Percentiles rank a stretch among this genome's conserved stretches.
Conservation (phyloP, 2,888 invertebrate genomes). For the Leptinotarsa haldemani region DNA sequence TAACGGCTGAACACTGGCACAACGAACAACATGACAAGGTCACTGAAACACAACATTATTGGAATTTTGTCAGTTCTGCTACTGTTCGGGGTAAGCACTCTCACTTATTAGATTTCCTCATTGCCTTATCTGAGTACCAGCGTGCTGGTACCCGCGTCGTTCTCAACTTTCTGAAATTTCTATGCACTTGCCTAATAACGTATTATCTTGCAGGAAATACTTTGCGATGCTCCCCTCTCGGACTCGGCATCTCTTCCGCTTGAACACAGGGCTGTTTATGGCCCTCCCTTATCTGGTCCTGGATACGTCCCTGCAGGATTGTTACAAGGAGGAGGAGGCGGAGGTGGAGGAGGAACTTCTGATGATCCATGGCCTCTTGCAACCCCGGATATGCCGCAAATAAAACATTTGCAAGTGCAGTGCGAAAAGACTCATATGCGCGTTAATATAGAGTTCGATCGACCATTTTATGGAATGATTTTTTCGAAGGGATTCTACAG, state of each 20-base stretch:
- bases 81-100: slow-evolving; percentile 55
- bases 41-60: slow-evolving; percentile 53
- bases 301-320: slow-evolving; percentile 63
- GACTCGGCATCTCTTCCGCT: slow-evolving; percentile 85
- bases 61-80: slow-evolving; percentile 55
- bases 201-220: slow-evolving; percentile 74
- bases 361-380: slow-evolving; percentile 92
- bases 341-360: slow-evolving; percentile 63
- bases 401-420: slow-evolving; percentile 92
- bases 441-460: slow-evolving; percentile 93
- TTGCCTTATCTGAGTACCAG: slow-evolving; percentile 14
- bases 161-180: slow-evolving; percentile 17
- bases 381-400: slow-evolving; percentile 91
- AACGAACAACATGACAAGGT: slow-evolving; percentile 58
- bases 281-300: slow-evolving; percentile 71
- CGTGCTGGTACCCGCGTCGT: slow-evolving; percentile 37
- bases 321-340: slow-evolving; percentile 62
- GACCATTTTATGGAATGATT: slow-evolving; percentile 96
- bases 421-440: slow-evolving; percentile 97
- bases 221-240: slow-evolving; percentile 80
- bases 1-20: slow-evolving; percentile 55
- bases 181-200: slow-evolving; percentile 32
- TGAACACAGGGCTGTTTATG: slow-evolving; percentile 83
- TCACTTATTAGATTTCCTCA: slow-evolving; percentile 22
- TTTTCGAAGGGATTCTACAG: slow-evolving; percentile 95